phyloP scores from a whole-genome alignment of 2,113 vertebrate species.

The Myrmophylax atrothorax region DNA sequence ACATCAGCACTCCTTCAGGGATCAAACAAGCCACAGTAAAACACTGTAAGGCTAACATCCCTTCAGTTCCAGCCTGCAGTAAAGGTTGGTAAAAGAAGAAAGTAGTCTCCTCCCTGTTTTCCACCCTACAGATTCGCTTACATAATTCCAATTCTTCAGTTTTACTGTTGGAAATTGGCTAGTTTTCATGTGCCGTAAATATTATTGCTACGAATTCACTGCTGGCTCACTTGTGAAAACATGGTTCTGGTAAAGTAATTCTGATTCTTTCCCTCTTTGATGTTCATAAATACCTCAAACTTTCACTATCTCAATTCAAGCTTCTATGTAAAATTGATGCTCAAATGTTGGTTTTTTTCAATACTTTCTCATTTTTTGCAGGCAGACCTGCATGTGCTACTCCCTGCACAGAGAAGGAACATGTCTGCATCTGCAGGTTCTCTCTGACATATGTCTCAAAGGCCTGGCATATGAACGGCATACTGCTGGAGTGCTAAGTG shows the following conservation, averaged over 20 bases:
- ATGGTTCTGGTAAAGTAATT: not conserved
- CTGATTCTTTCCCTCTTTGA: not conserved
- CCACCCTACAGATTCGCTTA: not conserved
- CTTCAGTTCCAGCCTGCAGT: not conserved
- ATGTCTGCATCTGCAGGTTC: not conserved
- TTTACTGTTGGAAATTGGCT: not conserved
- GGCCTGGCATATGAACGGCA: not conserved
- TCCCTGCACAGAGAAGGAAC: not conserved
- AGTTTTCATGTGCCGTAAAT: not conserved
- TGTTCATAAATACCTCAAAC: not conserved
- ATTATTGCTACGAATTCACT: not conserved
- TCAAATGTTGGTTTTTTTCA: not conserved
- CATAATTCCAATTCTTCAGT: not conserved
- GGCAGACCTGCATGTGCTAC: accelerated
- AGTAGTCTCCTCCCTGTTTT: accelerated
- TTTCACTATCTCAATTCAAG: not conserved
- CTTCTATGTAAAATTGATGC: accelerated
- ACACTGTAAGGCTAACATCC: not conserved
- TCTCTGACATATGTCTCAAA: not conserved
- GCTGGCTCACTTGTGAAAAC: not conserved
- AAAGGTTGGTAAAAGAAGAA: not conserved
- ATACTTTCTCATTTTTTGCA: not conserved
- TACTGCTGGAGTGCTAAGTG: accelerated
- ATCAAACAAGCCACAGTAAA: not conserved
- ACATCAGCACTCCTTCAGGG: not conserved